Percentiles rank a stretch among this genome's conserved stretches.
Evolutionary conservation across 2,797 vertebrate species (phyloP).

Genomic region (Nothura maculosa): DNA sequence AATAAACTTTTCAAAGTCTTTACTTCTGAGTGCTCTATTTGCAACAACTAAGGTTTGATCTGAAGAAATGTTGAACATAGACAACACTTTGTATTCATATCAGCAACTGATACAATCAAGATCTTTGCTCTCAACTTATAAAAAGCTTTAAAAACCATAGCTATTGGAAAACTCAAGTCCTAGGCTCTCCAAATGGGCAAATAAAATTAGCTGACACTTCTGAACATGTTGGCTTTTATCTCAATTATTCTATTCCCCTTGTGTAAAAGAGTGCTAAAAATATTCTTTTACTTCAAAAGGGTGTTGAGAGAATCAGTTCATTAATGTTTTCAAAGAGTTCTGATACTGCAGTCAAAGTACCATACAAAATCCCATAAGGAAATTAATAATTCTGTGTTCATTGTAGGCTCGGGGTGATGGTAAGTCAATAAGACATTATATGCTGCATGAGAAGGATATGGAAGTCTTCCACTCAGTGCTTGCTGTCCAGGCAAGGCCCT

Average conservation of each 20-base stretch:
- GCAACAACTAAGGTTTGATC: not conserved
- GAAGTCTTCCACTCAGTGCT: not conserved
- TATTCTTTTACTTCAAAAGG: slow-evolving; percentile 37
- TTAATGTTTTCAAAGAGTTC: slow-evolving; percentile 61
- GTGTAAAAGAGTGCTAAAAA: slow-evolving; percentile 46
- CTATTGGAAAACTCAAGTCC: not conserved
- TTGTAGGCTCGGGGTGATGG: not conserved
- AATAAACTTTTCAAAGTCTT: not conserved
- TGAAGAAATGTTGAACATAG: not conserved
- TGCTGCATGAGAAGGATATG: not conserved
- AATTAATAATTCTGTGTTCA: slow-evolving; percentile 35
- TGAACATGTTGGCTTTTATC: slow-evolving; percentile 52
- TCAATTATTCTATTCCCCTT: slow-evolving; percentile 8
- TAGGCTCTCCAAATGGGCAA: slow-evolving; percentile 22
- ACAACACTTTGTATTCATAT: not conserved
- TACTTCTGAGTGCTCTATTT: not conserved
- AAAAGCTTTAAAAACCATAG: not conserved
- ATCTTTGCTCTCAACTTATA: not conserved
- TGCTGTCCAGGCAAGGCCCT: not conserved
- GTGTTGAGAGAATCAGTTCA: slow-evolving; percentile 20
- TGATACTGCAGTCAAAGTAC: slow-evolving; percentile 22
- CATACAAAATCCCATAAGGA: slow-evolving; percentile 32
- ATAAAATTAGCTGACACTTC: slow-evolving; percentile 54
- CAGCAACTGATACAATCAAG: not conserved
- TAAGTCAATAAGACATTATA: not conserved